Base-by-base conservation (phyloP, 2,888 invertebrate genomes). In the Apomyelois bistriatella region DNA sequence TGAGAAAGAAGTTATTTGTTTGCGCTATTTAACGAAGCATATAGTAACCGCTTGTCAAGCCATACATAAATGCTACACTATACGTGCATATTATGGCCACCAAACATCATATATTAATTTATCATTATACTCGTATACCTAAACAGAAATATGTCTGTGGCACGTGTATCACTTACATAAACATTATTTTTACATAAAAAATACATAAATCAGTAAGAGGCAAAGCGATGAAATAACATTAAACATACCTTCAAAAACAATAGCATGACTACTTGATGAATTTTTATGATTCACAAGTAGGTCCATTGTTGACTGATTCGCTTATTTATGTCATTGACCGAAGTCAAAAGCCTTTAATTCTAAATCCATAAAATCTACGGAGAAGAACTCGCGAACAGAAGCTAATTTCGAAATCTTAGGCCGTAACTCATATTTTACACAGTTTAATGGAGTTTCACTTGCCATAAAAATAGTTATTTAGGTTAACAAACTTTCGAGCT, bases 391-490 rank as follows among this genome's bases (percentile, higher is more conserved):
- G 12, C 13, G 6, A 28, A 43, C 28, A 7, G 22, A 22, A 22
- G 22, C 22, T 22, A 22, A 22, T 22, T 22, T 22, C 22, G 22
- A 22, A 22, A 40, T 40, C 38, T 40, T 40, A 7, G 38, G 9
- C 38, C 13, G 8, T 40, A 9, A 40, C 15, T 15, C 22, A 22
- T 22, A 22, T 22, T 22, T 22, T n/a, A 40, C 22, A 41, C 1
- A 10, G 13, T 30, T 43, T 43, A 22, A 43, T 30, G 43, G 30
- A 28, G 12, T 43, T 43, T 43, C 43, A 30, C 43, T 13, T 43
- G 41, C 28, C 32, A 46, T 46, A 46, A 46, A 46, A 46, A 46
- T 16, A 35, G 46, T 46, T 16, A 46, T 46, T 46, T 46, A 16
- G 46, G 46, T 32, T 46, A 46, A 35, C 46, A 46, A 46, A 32